These are phyloP conservation scores for Podarcis lilfordi DNA, from an alignment of 2,797 vertebrate species.

Conservation along the genomic window DNA sequence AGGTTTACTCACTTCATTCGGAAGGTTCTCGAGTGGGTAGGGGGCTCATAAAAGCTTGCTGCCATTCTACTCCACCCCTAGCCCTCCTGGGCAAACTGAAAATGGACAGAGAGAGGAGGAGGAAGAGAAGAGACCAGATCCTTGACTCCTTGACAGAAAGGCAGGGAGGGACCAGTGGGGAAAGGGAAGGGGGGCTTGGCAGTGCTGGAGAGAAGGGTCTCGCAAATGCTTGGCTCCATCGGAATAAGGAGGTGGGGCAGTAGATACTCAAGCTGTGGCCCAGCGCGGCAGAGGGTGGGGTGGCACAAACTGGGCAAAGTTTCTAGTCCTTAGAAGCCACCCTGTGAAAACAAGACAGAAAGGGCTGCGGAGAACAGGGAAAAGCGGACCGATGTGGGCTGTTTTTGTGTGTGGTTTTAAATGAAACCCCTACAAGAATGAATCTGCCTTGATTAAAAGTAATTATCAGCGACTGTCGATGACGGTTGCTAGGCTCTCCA, in stretches of 20 bases:
- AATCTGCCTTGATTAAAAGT: slow-evolving; percentile 4
- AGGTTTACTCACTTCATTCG: too few species aligned
- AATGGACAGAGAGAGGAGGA: neutral
- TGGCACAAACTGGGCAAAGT: neutral
- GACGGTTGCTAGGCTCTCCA: neutral
- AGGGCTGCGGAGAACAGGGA: neutral
- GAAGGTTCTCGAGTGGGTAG: too few species aligned
- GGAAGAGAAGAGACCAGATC: neutral
- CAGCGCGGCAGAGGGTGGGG: neutral
- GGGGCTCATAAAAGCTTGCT: too few species aligned
- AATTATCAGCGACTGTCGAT: neutral
- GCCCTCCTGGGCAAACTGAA: too few species aligned
- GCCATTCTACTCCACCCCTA: too few species aligned
- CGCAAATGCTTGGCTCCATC: neutral
- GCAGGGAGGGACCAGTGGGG: too few species aligned
- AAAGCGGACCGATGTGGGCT: too few species aligned
- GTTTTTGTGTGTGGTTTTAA: too few species aligned
- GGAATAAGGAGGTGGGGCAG: neutral
- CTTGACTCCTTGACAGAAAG: neutral
- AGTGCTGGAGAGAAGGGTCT: neutral
- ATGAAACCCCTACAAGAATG: neutral
- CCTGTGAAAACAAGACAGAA: neutral
- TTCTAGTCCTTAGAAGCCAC: neutral
- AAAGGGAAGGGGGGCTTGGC: too few species aligned
- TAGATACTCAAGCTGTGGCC: neutral